Conservation (phyloP, 2,797 vertebrate species). For the Pogoniulus pusillus region DNA sequence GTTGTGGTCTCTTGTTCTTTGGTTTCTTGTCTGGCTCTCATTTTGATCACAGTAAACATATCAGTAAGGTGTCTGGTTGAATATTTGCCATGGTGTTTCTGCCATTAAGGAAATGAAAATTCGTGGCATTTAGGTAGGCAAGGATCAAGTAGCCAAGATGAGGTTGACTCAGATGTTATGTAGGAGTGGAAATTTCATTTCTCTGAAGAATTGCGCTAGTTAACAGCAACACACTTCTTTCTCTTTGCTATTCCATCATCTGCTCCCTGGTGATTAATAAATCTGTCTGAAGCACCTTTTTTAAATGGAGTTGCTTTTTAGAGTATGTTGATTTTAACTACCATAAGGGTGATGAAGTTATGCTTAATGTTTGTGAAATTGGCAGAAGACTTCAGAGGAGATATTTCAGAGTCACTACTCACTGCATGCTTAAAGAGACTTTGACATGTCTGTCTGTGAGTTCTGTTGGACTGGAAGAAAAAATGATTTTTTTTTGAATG, state of each 20-base stretch:
- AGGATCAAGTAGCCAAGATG: constrained; percentile 55
- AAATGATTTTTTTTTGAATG: constrained; percentile 45
- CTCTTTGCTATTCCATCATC: constrained; percentile 17
- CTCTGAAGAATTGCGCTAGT: constrained; percentile 58
- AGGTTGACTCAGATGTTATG: constrained; percentile 75
- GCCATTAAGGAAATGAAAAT: constrained; percentile 74
- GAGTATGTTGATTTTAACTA: neutral
- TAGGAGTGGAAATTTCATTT: constrained; percentile 77
- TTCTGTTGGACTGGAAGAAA: constrained; percentile 60
- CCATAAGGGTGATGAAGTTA: neutral
- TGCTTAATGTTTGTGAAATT: constrained; percentile 26
- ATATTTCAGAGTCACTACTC: constrained; percentile 46
- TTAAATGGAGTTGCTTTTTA: constrained; percentile 32
- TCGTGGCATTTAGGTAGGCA: constrained; percentile 72
- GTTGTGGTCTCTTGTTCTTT: constrained; percentile 42
- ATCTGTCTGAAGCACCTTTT: constrained; percentile 26
- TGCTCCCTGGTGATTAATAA: constrained; percentile 57
- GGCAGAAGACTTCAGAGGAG: constrained; percentile 33
- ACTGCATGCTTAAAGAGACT: constrained; percentile 43
- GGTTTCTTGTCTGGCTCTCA: constrained; percentile 56
- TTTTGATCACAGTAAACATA: constrained; percentile 14
- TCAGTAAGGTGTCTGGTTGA: constrained; percentile 46
- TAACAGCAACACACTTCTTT: constrained; percentile 55
- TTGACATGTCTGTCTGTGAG: constrained; percentile 9
- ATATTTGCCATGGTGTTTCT: constrained; percentile 63